These are phyloP conservation scores for Rhegmatorhina hoffmannsi DNA, from an alignment of 2,113 vertebrate genomes.

Conservation along the genomic window DNA sequence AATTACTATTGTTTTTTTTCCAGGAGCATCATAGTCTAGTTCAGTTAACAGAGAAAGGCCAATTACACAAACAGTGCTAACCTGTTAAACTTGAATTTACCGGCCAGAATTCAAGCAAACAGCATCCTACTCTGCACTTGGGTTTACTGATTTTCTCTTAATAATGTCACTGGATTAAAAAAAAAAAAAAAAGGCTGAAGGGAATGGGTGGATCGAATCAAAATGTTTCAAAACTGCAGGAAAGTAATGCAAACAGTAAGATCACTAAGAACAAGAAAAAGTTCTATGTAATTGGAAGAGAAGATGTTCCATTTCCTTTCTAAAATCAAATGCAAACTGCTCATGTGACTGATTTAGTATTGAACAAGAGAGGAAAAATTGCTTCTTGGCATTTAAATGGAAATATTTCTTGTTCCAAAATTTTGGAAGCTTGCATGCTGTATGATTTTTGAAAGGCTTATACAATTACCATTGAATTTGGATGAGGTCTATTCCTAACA, in stretches of 20 bases:
- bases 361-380: conserved; percentile 52
- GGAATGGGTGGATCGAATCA: background rate
- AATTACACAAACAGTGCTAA: conserved; percentile 24
- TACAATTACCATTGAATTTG: conserved; percentile 56
- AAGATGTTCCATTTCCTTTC: conserved; percentile 66
- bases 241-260: background rate
- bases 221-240: conserved; percentile 16
- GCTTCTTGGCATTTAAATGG: conserved; percentile 62
- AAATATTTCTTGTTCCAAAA: conserved; percentile 64
- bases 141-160: background rate
- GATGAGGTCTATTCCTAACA: conserved; percentile 57
- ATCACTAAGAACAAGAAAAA: conserved; percentile 31
- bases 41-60: conserved; percentile 47
- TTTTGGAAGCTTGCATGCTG: conserved; percentile 65
- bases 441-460: conserved; percentile 64
- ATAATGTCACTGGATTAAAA: background rate
- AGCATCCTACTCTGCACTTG: background rate
- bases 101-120: background rate
- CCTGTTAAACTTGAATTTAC: conserved; percentile 36
- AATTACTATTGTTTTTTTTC: background rate
- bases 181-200: background rate
- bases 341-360: conserved; percentile 53
- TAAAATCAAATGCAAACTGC: conserved; percentile 57
- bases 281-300: conserved; percentile 54
- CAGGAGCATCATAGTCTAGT: conserved; percentile 16